These are phyloP conservation scores for Drosophila quasianomalipes DNA, from an alignment of 2,888 invertebrate genomes.

Conservation along the genomic window DNA sequence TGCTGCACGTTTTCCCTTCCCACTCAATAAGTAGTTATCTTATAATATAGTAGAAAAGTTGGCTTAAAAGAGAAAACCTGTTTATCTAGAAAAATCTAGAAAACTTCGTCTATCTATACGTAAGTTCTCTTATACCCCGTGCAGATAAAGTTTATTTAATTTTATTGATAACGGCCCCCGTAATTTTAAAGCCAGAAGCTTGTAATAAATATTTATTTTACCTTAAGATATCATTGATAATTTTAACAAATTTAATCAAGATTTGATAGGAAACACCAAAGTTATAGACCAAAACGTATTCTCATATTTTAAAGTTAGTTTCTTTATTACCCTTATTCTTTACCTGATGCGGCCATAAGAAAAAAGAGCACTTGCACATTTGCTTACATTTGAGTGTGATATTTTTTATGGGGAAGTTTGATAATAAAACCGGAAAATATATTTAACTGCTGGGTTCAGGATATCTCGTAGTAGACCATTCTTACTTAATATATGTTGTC, in stretches of 20 bases:
- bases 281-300: not conserved
- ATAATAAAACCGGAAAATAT: not conserved
- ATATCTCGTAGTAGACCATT: not conserved
- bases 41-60: not conserved
- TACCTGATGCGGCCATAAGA: not conserved
- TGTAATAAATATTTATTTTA: not conserved
- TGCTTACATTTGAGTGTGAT: not conserved
- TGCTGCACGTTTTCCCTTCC: not conserved
- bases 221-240: not conserved
- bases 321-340: not conserved
- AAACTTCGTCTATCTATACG: not conserved
- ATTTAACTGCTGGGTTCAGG: not conserved
- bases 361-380: not conserved
- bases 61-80: not conserved
- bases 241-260: not conserved
- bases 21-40: not conserved
- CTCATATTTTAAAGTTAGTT: not conserved
- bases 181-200: not conserved
- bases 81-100: not conserved
- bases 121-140: not conserved
- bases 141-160: not conserved
- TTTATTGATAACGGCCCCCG: not conserved
- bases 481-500: not conserved
- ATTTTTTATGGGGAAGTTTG: too few relatives aligned
- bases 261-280: not conserved